phyloP scores from a whole-genome alignment of 1,140 invertebrate species.

The Laupala kohalensis region DNA sequence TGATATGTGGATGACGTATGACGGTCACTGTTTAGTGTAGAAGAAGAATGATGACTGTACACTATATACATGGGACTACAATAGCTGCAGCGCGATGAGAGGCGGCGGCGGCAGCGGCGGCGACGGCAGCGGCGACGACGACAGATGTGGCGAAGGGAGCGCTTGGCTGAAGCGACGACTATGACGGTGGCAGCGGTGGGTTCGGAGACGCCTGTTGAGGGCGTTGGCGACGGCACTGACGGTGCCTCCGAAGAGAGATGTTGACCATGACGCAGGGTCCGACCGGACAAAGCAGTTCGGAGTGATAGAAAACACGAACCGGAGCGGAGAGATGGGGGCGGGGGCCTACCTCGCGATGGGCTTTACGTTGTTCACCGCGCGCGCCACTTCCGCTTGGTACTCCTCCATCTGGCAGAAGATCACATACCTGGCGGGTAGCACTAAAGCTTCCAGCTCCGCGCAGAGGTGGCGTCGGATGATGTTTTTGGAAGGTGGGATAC shows the following conservation, averaged over 20 bases:
- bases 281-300: not conserved
- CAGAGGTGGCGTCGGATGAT: conserved; percentile 82
- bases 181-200: not conserved
- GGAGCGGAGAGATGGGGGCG: not conserved
- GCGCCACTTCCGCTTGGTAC: conserved; percentile 47
- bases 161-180: not conserved
- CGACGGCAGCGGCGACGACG: no score
- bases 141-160: not conserved
- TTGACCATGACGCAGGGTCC: not conserved
- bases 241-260: not conserved
- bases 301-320: not conserved
- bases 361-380: conserved; percentile 20
- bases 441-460: conserved; percentile 76
- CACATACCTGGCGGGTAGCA: conserved; percentile 80
- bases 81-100: not conserved
- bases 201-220: not conserved
- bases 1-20: not conserved
- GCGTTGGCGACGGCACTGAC: not conserved
- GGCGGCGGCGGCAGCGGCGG: no score
- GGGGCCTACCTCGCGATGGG: conserved; percentile 10
- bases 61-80: not conserved
- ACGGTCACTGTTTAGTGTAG: no score
- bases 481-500: conserved; percentile 83
- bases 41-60: not conserved
- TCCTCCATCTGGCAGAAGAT: conserved; percentile 66